Percentiles rank a stretch among this genome's conserved stretches.
Evolutionary conservation across 35 echinoderm and acorn worm species (phyloP).

Genomic region (Apostichopus californicus): DNA sequence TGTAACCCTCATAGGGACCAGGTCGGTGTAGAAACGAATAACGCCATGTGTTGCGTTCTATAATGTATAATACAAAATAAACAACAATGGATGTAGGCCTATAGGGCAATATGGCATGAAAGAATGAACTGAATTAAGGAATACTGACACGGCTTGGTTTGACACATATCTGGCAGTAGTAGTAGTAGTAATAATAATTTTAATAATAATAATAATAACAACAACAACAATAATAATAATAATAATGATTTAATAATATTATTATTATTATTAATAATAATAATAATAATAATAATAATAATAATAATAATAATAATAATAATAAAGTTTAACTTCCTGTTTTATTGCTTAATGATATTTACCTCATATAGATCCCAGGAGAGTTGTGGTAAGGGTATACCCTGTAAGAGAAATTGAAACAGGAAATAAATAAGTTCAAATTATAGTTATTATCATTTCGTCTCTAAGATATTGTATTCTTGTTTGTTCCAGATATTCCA

Average conservation of each 20-base stretch:
- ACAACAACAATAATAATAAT: not conserved
- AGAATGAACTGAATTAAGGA: not conserved
- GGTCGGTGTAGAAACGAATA: conserved; percentile 31
- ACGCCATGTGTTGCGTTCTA: conserved; percentile 22
- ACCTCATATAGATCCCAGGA: conserved; percentile 33
- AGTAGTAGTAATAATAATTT: no score
- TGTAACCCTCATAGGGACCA: conserved; percentile 19
- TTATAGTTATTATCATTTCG: no score
- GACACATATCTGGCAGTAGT: no score
- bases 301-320: no score
- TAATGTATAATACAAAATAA: not conserved
- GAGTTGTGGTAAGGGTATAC: not conserved
- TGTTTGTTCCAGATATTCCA: no score
- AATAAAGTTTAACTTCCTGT: no score
- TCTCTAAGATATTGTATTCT: no score
- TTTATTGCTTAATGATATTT: not conserved
- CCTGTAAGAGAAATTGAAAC: not conserved
- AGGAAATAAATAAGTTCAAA: not conserved
- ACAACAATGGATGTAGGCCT: not conserved
- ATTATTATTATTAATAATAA: no score
- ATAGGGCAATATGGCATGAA: not conserved
- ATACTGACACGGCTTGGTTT: no score
- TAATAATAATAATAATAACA: not conserved
- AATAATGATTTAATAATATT: not conserved
- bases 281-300: not conserved